These are phyloP conservation scores for Trachurus trachurus DNA, from an alignment of 2,797 vertebrate genomes.

Conservation along the genomic window DNA sequence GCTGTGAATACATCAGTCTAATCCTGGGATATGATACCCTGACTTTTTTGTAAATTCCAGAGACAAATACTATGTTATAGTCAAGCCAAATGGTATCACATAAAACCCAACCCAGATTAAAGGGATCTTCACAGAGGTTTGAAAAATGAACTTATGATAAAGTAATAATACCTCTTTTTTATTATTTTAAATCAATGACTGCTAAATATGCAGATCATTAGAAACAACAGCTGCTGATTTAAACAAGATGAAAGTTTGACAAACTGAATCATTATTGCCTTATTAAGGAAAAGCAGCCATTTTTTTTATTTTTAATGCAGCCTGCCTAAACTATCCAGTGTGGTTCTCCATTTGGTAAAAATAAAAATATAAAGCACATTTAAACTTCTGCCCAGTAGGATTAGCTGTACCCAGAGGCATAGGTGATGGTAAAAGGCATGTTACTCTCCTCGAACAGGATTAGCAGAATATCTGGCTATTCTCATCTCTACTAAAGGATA, in stretches of 20 bases:
- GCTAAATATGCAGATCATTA: neutral
- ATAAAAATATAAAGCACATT: neutral
- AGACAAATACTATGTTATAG: neutral
- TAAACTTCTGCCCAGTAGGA: constrained; percentile 50
- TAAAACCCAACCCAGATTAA: neutral
- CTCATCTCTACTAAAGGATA: constrained; percentile 59
- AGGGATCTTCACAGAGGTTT: neutral
- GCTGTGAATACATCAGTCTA: constrained; percentile 3
- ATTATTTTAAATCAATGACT: too few species aligned
- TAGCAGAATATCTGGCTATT: constrained; percentile 71
- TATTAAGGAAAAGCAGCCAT: too few species aligned
- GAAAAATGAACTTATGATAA: neutral
- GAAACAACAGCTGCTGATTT: neutral
- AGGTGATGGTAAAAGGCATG: constrained; percentile 58
- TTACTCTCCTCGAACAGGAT: constrained; percentile 63
- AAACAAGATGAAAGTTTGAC: neutral
- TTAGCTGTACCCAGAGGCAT: constrained; percentile 52
- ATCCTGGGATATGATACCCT: neutral
- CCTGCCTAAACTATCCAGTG: neutral
- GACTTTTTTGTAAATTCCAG: neutral
- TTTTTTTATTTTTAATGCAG: too few species aligned
- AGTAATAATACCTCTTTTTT: neutral
- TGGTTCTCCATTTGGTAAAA: neutral
- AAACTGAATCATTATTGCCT: too few species aligned
- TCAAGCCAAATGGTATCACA: neutral